Evolutionary conservation across 2,797 vertebrate genomes (phyloP).

Genomic region (Rhabdomys pumilio): DNA sequence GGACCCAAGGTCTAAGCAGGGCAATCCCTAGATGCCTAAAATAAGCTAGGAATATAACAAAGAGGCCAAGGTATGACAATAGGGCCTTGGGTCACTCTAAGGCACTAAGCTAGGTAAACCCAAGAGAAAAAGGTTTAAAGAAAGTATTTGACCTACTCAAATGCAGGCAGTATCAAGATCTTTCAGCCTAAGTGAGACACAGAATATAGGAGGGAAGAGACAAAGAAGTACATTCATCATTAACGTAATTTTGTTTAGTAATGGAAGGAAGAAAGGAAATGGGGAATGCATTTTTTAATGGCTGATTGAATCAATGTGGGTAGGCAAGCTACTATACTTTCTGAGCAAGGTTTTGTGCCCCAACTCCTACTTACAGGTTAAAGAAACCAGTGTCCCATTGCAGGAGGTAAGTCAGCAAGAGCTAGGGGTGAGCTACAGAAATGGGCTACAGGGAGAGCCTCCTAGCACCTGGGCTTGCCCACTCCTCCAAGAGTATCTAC

Average conservation of each 20-base stretch:
- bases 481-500: accelerated
- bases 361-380: not conserved
- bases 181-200: not conserved
- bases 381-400: not conserved
- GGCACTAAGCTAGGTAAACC: not conserved
- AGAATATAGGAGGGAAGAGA: not conserved
- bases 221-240: not conserved
- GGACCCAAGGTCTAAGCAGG: not conserved
- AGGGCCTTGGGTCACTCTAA: not conserved
- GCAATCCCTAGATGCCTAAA: not conserved
- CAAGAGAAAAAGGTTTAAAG: not conserved
- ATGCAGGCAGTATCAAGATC: not conserved
- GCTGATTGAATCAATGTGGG: not conserved
- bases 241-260: not conserved
- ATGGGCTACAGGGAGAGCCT: not conserved
- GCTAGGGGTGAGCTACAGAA: not conserved
- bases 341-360: not conserved
- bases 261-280: not conserved
- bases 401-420: not conserved
- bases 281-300: no score
- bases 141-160: not conserved
- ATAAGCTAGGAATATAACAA: not conserved
- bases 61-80: not conserved
- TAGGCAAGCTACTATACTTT: no score
- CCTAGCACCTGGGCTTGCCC: not conserved